Evolutionary conservation across 2,888 invertebrate species (phyloP), one percentile per base, ranked within the genome.

Genomic region (Chirona hameri): DNA sequence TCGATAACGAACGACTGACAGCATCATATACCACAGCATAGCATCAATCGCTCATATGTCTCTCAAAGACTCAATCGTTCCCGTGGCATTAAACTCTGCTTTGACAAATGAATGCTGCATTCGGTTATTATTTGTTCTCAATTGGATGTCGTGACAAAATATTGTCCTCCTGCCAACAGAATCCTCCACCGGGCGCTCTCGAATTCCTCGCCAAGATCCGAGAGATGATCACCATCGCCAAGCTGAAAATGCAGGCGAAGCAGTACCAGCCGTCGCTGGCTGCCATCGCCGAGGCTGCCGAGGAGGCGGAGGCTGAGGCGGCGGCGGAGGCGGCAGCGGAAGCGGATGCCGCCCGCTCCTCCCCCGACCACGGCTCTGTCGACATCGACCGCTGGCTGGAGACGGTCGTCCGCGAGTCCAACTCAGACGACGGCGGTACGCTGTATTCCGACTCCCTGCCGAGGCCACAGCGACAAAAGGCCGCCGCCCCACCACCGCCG

Each of bases 181-280:
- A 95, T 85, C 97, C 97, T 39, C 96, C 97, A 80, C 94, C 95
- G 76, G 95, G 95, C 82, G 96, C 97, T 46, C 89, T 96, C 85
- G 96, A 97, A 88, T 97, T 97, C 88, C 90, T 97, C 81, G 91
- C 92, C 0, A 95, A 95, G 90, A 95, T 97, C 84, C 92, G 97
- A 84, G 95, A 96, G 90, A 96, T 96, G 12, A 96, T 96, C 86
- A 91, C 95, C 76, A 93, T 96, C 81, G 96, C 96, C 14, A 95
- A 95, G 87, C 93, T 94, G 86, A 95, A 95, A 89, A 95, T 96
- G 93, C 91, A 92, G 72, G 89, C 93, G 0, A 95, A 95, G 88
- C 91, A 93, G 83, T 96, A 94, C 87, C 91, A 93, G 83, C 96
- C 96, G 0, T 92, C 93, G 81, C 89, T 96, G 10, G 91, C 92